Evolutionary conservation across 2,888 invertebrate genomes (phyloP), one percentile per base, ranked within the genome.

Genomic region (Drosophila cyrtoloma): DNA sequence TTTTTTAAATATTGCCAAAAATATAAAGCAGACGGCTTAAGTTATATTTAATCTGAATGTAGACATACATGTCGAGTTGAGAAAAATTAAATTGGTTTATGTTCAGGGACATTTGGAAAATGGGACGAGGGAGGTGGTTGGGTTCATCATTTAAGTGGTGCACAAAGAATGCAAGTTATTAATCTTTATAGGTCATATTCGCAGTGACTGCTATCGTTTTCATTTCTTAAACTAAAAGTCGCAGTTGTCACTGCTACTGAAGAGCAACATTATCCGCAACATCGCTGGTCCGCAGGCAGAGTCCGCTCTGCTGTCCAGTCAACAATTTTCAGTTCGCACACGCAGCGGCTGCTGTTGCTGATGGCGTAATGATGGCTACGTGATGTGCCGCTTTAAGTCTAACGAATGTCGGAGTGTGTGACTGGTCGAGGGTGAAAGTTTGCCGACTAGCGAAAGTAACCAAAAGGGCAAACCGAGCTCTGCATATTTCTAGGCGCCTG

Each of bases 301-400:
- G 6, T 39, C n/a, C 14, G 30, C 19, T 28, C 2, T n/a, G 37
- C 33, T 61, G 52, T 52, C 28, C 39, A 22, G 52, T 33, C 53
- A 44, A 53, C 61, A 73, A 62, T 65, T 71, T 60, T 42, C 62
- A 66, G 67, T 71, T 62, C 71, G 35, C 47, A 53, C 39, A 35
- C 35, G 56, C 70, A 58, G 65, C 28, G 33, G 57, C 53, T 86
- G 86, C 63, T 86, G 86, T 63, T 53, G 60, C 76, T 75, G 79
- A 89, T 90, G 89, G 87, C 77, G 74, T 89, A 89, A 90, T 87
- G 91, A 90, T 87, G 91, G 67, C 91, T 90, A 89, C 88, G 88
- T 89, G 88, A 77, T 85, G 68, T 71, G 68, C 73, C 76, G 83
- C 70, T 76, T 62, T 74, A 70, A 66, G 79, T 62, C 86, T 73